A percentile compares a stretch with the other conserved stretches of the same genome.
These are phyloP conservation scores for Tetrao urogallus DNA, from an alignment of 2,113 vertebrate genomes.

Conservation along the genomic window DNA sequence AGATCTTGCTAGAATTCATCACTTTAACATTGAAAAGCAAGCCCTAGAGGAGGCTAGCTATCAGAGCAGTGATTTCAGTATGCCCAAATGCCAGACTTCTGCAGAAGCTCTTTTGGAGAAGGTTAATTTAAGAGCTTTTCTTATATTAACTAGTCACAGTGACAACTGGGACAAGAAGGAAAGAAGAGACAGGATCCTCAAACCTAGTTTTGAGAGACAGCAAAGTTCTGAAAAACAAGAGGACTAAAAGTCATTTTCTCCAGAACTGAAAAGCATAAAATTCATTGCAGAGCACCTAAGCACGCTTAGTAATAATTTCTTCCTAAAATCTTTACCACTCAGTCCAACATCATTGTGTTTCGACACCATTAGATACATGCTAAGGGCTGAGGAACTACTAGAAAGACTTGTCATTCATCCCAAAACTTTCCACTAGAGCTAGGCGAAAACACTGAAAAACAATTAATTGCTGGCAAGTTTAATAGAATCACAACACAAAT, in stretches of 20 bases:
- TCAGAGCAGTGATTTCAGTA: not conserved
- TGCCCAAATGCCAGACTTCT: not conserved
- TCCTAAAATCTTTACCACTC: not conserved
- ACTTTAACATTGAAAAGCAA: not conserved
- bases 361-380: not conserved
- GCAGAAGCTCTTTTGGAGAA: not conserved
- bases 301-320: not conserved
- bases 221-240: not conserved
- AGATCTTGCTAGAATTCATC: conserved; percentile 7
- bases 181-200: not conserved
- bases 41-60: not conserved
- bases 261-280: not conserved
- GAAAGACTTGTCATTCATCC: not conserved
- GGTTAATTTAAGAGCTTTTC: not conserved
- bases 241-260: not conserved
- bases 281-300: not conserved
- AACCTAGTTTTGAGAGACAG: too few species aligned
- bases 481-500: not conserved
- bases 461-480: not conserved
- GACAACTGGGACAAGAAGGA: not conserved
- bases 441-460: too few species aligned
- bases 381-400: not conserved
- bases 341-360: not conserved
- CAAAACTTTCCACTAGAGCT: not conserved
- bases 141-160: not conserved